Base-by-base conservation (phyloP, 2,797 vertebrate genomes). In the Danionella dracula region DNA sequence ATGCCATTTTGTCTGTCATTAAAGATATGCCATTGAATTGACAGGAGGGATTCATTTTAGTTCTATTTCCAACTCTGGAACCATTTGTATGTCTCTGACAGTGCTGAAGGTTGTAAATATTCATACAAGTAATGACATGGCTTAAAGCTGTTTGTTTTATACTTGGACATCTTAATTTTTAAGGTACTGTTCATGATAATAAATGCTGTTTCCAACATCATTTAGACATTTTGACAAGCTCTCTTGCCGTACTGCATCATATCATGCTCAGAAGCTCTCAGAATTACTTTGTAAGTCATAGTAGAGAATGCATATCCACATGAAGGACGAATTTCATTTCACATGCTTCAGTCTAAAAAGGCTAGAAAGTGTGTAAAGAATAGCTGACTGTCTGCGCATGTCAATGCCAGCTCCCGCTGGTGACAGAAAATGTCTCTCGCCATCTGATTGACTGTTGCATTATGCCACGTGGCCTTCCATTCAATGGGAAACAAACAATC, bases 401-500 rank as follows among this genome's bases (percentile, higher is more conserved):
- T 82, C 78, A 78, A 78, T 78, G 78, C 61, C 51, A 62, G 72
- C 76, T 77, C 70, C 73, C 72, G 76, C 65, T 37, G 65, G 60
- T 63, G 66, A 74, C 65, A 55, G 71, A 65, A 74, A 73, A 76
- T 21, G 71, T 56, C 44, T 44, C 16, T 29, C 63, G 35, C 51
- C 59, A 49, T 44, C 35, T 68, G 54, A 41, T 65, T 67, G 58
- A 60, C 61, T 66, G 37, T 59, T 66, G 46, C 53, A 71, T 76
- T 71, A 71, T 61, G 55, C 57, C 55, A 34, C 45, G 68, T 71
- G 75, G 64, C 71, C 64, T 71, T 84, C 76, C 75, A 81, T 81
- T 85, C 81, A 83, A 81, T 84, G 77, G 70, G 71, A 84, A 58
- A 71, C 78, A 83, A 84, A 85, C 83, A 85, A 84, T 86, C 82